Evolutionary conservation across 2,113 vertebrate species (phyloP), one percentile per base, ranked within the genome.

Genomic region (Chlorodrepanis virens): DNA sequence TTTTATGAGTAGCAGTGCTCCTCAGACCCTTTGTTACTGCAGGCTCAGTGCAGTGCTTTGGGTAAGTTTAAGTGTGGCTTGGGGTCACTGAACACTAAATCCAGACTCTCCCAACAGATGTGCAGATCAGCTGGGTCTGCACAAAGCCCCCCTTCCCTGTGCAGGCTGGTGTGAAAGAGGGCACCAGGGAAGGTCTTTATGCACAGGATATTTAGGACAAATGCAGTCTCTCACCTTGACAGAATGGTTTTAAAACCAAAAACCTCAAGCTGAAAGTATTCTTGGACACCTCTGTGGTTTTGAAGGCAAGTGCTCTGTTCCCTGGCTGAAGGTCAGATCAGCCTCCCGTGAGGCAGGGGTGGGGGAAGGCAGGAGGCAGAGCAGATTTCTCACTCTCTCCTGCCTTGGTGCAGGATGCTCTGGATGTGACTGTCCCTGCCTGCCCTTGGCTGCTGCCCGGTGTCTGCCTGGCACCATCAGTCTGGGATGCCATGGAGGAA

Each of bases 381-480:
- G 25, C 67, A 70, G 84, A 56, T 89, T 75, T 84, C 64, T 89
- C 65, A 33, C 42, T 27, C 57, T 2, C 45, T 47, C 18, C 5
- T 33, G 64, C 52, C 57, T 80, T 63, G 21, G 31, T 44, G 29
- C 21, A 39, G 14, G 68, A 53, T 94, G 53, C 37, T 42, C 45
- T 77, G 90, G 87, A 39, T 70, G 69, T 81, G 88, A 13, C 50
- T 79, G 0, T 65, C 23, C 83, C 74, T 76, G n/a, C 25, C 50
- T 56, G 88, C 83, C 85, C 95, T 83, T 95, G 94, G 94, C 49
- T 11, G 23, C 78, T 76, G 60, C 40, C 1, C 63, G 1, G 53
- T 0, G 45, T 54, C 86, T 91, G 78, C 61, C 71, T 86, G 95
- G 79, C 91, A 83, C 90, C 91, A 90, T 92, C 91, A 52, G 64